Conservation (phyloP, 1,140 invertebrate genomes). For the Belonocnema kinseyi region DNA sequence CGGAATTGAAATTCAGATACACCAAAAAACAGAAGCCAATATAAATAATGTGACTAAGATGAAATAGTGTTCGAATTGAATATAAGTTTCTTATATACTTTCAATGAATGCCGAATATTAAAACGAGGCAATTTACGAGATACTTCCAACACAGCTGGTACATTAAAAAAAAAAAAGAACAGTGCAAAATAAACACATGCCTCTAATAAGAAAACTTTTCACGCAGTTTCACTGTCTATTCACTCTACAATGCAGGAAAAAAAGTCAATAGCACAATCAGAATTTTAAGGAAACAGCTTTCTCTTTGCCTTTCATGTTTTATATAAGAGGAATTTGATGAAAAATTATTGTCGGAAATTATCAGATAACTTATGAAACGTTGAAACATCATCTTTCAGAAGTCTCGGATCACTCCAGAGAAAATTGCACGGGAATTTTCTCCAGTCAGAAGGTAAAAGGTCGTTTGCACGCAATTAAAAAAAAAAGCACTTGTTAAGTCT, state of each 20-base stretch:
- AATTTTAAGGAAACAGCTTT: neutral
- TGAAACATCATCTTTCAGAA: slow-evolving; percentile 27
- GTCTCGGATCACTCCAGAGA: neutral
- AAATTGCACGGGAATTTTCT: neutral
- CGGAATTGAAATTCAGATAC: too few species aligned
- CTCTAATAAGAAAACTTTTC: neutral
- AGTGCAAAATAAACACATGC: slow-evolving; percentile 17
- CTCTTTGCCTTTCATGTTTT: neutral
- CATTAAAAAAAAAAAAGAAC: neutral
- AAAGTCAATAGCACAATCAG: slow-evolving; percentile 8
- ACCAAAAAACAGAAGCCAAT: too few species aligned
- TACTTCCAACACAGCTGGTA: neutral
- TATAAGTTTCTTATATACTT: too few species aligned
- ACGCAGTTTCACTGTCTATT: neutral
- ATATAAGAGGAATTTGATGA: neutral
- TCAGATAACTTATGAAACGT: slow-evolving; percentile 15
- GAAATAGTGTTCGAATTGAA: too few species aligned
- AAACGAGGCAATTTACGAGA: neutral
- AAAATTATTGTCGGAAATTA: neutral
- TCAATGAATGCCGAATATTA: neutral
- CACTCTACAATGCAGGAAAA: slow-evolving; percentile 5
- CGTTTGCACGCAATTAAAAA: neutral
- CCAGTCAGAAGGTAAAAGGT: slow-evolving; percentile 23
- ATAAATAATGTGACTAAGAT: too few species aligned
- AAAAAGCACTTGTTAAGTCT: neutral